A percentile compares a stretch with the other conserved stretches of the same genome.
These are phyloP conservation scores for Gopherus evgoodei DNA, from an alignment of 2,113 vertebrate species.

Conservation along the genomic window DNA sequence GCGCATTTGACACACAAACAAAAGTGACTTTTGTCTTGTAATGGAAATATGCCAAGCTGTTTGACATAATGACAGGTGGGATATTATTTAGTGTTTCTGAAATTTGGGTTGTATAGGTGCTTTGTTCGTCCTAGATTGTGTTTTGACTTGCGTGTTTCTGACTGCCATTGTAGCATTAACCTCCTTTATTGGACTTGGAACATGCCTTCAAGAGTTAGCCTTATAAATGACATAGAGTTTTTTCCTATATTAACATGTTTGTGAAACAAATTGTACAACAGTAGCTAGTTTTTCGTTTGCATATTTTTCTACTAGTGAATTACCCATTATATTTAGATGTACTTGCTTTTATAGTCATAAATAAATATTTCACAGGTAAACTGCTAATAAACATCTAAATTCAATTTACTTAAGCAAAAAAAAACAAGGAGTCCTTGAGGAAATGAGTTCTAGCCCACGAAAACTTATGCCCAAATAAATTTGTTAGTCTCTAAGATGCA, in stretches of 20 bases:
- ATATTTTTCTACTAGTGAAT: constrained; percentile 1
- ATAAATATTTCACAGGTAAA: constrained; percentile 18
- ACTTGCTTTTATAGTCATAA: background rate
- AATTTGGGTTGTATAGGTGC: constrained; percentile 75
- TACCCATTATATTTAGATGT: background rate
- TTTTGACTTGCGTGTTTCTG: constrained; percentile 86
- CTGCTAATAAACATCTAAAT: background rate
- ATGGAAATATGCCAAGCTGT: constrained; percentile 74
- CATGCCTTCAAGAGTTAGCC: constrained; percentile 72
- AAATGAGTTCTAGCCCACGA: no score
- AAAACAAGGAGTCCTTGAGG: no score
- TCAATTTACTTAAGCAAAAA: background rate
- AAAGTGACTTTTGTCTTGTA: constrained; percentile 80
- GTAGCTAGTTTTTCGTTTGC: constrained; percentile 21
- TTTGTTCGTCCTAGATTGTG: constrained; percentile 83
- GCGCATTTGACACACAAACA: constrained; percentile 70
- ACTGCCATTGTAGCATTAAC: constrained; percentile 80
- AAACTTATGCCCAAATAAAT: no score
- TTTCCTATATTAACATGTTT: constrained; percentile 24
- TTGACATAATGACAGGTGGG: constrained; percentile 81
- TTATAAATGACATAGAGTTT: constrained; percentile 3
- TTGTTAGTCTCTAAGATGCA: no score
- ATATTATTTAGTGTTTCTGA: constrained; percentile 79
- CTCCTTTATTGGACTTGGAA: constrained; percentile 83
- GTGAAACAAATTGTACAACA: constrained; percentile 28